Evolutionary conservation across 35 echinoderm and acorn worm species (phyloP), one percentile per base, ranked within the genome.

Genomic region (Anneissia japonica): DNA sequence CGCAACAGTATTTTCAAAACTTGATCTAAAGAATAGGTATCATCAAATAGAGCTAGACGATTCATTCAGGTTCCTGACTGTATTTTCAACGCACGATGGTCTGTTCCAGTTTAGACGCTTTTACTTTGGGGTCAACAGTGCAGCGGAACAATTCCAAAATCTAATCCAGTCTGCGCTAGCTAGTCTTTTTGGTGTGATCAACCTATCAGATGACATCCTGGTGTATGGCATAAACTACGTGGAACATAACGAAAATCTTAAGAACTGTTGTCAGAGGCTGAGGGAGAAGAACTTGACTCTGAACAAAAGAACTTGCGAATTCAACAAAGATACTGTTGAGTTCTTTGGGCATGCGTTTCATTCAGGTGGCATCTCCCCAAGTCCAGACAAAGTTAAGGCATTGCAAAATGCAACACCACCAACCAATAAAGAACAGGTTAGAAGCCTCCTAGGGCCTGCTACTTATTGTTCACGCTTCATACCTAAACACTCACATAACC

Each of bases 101-200:
- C 74, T 91, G 12, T 95, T 31, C 45, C 85, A 91, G 41, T 89
- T 80, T 34, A 86, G 91, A 38, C 39, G 81, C 40, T 45, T 95
- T 30, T 91, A 91, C 64, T 91, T 95, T 34, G 81, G 89, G 77
- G 89, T 95, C 31, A 88, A 89, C 35, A 82, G 85, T 34, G 93
- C 77, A 39, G 85, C 89, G 36, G 89, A 91, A 39, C 85, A 91
- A n/a, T 91, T 95, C 78, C 89, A 95, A 38, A 84, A 93, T 37
- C 31, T 77, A 23, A 93, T 93, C 23, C 86, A 85, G 32, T 79
- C 80, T 31, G 37, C 81, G 30, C 72, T 88, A 29, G 40, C 37
- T 43, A 82, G 87, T 0, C 81, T 88, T 38, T 38, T 9, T 46
- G 87, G 92, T 4, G 87, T 93, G 3, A 74, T 93, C 0, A 90